Evolutionary conservation across 2,797 vertebrate species (phyloP).

Genomic region (Hafferia zeledoni): DNA sequence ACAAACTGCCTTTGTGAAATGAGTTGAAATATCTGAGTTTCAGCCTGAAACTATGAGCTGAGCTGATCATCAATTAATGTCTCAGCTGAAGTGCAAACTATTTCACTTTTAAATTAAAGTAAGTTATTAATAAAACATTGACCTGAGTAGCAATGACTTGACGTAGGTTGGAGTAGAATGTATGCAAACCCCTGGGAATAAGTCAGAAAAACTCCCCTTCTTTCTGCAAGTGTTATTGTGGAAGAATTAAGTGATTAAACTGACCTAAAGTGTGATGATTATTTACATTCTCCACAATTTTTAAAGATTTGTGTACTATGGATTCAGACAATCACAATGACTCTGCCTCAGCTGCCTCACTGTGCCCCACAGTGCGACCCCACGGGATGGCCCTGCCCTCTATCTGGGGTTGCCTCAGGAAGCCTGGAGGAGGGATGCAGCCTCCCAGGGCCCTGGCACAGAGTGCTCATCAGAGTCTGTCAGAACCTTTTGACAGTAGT

Average conservation of each 20-base stretch:
- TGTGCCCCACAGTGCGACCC: neutral
- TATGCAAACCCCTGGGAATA: neutral
- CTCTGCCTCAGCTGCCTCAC: neutral
- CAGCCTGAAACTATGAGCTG: neutral
- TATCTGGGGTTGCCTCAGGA: fast-evolving
- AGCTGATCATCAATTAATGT: neutral
- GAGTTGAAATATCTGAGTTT: neutral
- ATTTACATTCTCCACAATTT: neutral
- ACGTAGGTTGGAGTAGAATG: neutral
- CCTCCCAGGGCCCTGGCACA: neutral
- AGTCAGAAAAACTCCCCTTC: neutral
- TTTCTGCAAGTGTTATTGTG: neutral
- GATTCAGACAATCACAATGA: fast-evolving
- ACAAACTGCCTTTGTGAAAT: neutral
- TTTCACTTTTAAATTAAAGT: neutral
- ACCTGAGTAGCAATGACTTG: neutral
- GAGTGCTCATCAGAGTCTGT: neutral
- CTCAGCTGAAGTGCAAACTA: neutral
- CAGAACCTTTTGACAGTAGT: neutral
- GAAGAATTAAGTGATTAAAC: neutral
- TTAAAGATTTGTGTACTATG: neutral
- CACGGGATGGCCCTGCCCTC: neutral
- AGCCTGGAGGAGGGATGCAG: neutral
- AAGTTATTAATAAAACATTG: slow-evolving; percentile 10
- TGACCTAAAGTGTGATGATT: neutral